Evolutionary conservation across 2,888 invertebrate genomes (phyloP), one percentile per base, ranked within the genome.

Genomic region (Entomobrya proxima): DNA sequence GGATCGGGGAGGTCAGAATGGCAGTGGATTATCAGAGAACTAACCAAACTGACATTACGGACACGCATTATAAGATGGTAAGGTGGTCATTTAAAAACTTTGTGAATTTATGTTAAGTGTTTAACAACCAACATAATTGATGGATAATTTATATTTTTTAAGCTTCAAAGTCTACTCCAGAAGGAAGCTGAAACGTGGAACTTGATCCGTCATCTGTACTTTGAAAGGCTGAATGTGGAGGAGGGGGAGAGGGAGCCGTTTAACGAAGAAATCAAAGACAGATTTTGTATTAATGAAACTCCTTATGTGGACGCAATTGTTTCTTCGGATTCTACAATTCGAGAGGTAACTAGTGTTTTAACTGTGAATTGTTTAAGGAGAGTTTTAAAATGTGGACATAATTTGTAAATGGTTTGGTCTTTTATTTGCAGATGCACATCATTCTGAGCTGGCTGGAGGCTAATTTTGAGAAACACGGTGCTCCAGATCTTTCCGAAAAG

Each of bases 101-200:
- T 30, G 5, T 64, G 55, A 13, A 13, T 55, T 5, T 15, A 30
- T n/a, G 9, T 6, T 64, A n/a, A 30, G n/a, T 64, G 4, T 2
- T 64, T 55, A 24, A 27, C 55, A 27, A 9, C 11, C 3, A n/a
- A 55, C n/a, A 24, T 7, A 4, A 27, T 27, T 55, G 24, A 64
- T 18, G 32, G n/a, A 21, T 9, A 72, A 44, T 72, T 21, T 1
- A 11, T 47, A 47, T 72, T 30, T 50, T 64, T 85, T n/a, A 24
- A 89, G 89, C 67, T 88, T 1, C 85, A 86, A 35, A 18, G 37
- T 13, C 32, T 87, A 2, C 61, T 90, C 3, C 67, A 58, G 1
- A 83, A 69, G n/a, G 90, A 90, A 67, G 47, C 27, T 50, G 88
- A 89, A 80, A 89, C 88, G 7, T 90, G 90, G 90, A 76, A 86